These are phyloP conservation scores for Pseudomyrmex pallidus DNA, from an alignment of 1,140 invertebrate species.

Conservation along the genomic window DNA sequence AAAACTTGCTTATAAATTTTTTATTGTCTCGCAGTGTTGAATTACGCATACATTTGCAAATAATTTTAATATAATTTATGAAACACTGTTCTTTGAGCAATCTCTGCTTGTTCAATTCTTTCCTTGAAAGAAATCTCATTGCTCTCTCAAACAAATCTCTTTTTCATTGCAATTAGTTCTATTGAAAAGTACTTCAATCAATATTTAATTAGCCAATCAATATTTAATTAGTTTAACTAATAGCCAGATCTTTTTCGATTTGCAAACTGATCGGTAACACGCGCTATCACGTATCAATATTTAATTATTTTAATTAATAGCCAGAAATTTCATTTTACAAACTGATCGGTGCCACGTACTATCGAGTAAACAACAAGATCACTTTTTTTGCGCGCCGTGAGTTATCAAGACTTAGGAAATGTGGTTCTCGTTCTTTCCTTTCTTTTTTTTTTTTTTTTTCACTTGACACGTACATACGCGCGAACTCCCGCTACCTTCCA, in stretches of 20 bases:
- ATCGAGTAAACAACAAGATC: neutral
- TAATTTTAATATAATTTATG: too few relatives aligned
- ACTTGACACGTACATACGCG: neutral
- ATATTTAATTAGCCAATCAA: too few relatives aligned
- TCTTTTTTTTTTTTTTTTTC: conserved; percentile 53
- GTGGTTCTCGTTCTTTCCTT: conserved; percentile 54
- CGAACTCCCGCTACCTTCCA: conserved; percentile 31
- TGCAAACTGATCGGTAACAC: too few relatives aligned
- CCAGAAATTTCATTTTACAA: too few relatives aligned
- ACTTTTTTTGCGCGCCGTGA: conserved; percentile 34
- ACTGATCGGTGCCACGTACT: neutral
- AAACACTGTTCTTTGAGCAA: too few relatives aligned
- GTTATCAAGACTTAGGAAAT: conserved; percentile 71
- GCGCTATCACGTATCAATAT: too few relatives aligned
- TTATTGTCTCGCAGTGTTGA: neutral
- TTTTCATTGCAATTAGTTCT: neutral
- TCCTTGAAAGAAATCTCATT: neutral
- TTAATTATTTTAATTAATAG: too few relatives aligned
- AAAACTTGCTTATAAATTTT: neutral
- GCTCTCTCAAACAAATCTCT: neutral
- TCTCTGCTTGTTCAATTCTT: too few relatives aligned
- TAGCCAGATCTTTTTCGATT: too few relatives aligned
- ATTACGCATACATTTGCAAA: too few relatives aligned
- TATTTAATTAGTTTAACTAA: too few relatives aligned
- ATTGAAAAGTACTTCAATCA: too few relatives aligned